Evolutionary conservation across 2,888 invertebrate genomes (phyloP), one percentile per base, ranked within the genome.

Genomic region (Amblyjoppa proteus): DNA sequence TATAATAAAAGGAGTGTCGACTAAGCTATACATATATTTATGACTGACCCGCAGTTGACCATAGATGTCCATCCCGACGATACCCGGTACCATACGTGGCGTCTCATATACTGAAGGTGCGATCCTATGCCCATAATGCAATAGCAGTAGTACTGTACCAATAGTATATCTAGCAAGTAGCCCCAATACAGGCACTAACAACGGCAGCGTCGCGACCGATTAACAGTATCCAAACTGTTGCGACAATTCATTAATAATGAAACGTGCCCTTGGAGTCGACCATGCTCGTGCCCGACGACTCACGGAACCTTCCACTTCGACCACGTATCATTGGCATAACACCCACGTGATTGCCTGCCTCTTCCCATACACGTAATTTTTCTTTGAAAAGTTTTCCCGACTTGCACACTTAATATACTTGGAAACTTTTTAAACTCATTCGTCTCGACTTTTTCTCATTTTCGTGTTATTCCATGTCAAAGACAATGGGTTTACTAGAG

Each of bases 161-260:
- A 4, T 64, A 25, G 51, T 66, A 20, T 56, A 16, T 75, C 75
- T 38, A 53, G 31, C 41, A 28, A 25, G 16, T 45, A 16, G 25
- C 58, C 58, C 61, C 56, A 53, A 34, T 61, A 61, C 61, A 13
- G 11, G 16, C 61, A 28, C 61, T 31, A 31, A 16, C 28, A 61
- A 56, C 41, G 68, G 58, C 49, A 74, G 66, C 76, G 68, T 53
- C 64, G 56, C 66, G 88, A 79, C 87, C 82, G 20, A 68, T 70
- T 90, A 91, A 91, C 91, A 89, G 91, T 90, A 91, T 41, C 89
- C 89, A 85, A 88, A 88, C 34, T 20, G 61, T 41, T 41, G 13
- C 78, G 76, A 75, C 89, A 88, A 87, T 88, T 91, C 89, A 91
- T 92, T 92, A 91, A 89, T 85, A 88, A 92, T 91, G 90, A 91